Conservation (phyloP, 2,797 vertebrate genomes). For the Phataginus tricuspis region DNA sequence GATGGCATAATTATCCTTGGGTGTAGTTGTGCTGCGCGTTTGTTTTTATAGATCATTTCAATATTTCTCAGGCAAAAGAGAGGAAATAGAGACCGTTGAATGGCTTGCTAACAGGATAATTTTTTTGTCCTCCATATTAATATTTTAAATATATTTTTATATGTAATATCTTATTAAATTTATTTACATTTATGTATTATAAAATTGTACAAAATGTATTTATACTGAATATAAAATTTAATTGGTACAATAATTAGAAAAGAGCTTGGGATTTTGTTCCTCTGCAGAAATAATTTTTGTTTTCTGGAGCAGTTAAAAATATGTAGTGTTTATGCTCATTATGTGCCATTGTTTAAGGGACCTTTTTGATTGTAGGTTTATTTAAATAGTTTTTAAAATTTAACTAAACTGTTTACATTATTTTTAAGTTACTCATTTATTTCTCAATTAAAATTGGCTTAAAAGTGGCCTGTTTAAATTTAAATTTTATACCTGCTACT, state of each 20-base stretch:
- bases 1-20: constrained; percentile 34
- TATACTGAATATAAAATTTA: constrained; percentile 37
- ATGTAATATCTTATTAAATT: neutral
- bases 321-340: neutral
- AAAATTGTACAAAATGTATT: neutral
- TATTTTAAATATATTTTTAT: constrained; percentile 11
- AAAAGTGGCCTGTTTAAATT: neutral
- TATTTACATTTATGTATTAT: neutral
- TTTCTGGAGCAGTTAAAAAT: constrained; percentile 58
- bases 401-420: constrained; percentile 28
- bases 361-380: neutral
- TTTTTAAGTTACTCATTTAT: constrained; percentile 12
- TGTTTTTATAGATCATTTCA: constrained; percentile 24
- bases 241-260: constrained; percentile 23
- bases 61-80: constrained; percentile 38
- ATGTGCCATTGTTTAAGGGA: constrained; percentile 21
- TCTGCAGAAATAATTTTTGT: constrained; percentile 33
- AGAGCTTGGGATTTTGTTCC: neutral
- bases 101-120: neutral
- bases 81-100: constrained; percentile 15
- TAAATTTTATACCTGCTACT: constrained; percentile 42
- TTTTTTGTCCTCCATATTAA: constrained; percentile 2
- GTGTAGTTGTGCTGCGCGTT: constrained; percentile 23
- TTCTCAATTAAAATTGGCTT: constrained; percentile 48
- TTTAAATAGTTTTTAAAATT: neutral